Conservation (phyloP, 1,140 invertebrate genomes). For the Copidosoma floridanum region DNA sequence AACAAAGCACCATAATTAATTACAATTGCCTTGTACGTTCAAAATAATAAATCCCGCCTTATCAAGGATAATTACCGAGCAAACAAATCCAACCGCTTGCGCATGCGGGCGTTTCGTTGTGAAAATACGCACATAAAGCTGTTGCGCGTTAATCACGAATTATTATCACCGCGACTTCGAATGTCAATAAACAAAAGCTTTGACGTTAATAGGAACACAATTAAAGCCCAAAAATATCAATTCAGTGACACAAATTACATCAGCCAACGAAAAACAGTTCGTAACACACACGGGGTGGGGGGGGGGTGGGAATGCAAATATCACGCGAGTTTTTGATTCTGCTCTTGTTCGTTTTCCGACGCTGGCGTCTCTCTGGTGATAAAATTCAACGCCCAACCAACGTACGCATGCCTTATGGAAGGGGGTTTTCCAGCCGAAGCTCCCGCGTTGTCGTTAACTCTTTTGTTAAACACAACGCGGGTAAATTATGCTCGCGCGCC, state of each 20-base stretch:
- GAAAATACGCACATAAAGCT: too few relatives aligned
- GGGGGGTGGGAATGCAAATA: constrained; percentile 15
- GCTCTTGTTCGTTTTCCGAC: neutral
- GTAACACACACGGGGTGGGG: too few relatives aligned
- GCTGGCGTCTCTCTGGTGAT: too few relatives aligned
- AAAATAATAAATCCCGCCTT: too few relatives aligned
- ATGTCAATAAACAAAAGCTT: neutral
- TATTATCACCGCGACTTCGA: too few relatives aligned
- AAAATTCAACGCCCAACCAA: neutral
- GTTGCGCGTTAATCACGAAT: too few relatives aligned
- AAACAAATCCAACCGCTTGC: too few relatives aligned
- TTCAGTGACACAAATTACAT: neutral
- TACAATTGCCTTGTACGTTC: neutral
- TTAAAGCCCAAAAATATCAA: neutral
- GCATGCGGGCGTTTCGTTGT: too few relatives aligned
- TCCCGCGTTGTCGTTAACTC: neutral
- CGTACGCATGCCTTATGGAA: neutral
- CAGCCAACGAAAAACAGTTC: neutral
- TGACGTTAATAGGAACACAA: neutral
- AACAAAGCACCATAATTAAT: too few relatives aligned
- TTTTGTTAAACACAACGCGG: constrained; percentile 2
- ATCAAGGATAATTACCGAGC: too few relatives aligned
- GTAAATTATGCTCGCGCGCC: too few relatives aligned
- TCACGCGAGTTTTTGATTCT: constrained; percentile 15
- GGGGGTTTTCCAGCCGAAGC: neutral